Evolutionary conservation across 2,888 invertebrate genomes (phyloP), one percentile per base, ranked within the genome.

Genomic region (Acronicta leporina): DNA sequence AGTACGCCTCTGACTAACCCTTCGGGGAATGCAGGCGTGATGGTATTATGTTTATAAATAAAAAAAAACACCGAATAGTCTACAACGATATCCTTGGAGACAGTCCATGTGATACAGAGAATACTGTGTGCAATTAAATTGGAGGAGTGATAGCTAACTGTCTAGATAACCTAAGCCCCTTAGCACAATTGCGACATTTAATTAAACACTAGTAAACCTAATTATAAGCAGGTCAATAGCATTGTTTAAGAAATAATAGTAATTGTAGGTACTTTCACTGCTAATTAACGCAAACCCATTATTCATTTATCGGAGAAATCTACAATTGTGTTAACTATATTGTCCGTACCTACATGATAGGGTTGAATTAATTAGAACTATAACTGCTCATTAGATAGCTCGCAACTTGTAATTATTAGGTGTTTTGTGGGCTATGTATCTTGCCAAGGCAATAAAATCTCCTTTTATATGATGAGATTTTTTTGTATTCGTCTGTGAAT

Each of bases 291-390:
- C 55, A 40, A 47, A 63, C 68, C 60, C 40, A 77, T 73, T 70
- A 70, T 62, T 68, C 62, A 43, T 63, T 77, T 74, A 77, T 77
- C 65, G 65, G 45, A 53, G 43, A 48, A 58, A 61, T 63, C 49
- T 63, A 63, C 63, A 64, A 55, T 68, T 57, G 71, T 73, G 77
- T 73, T 80, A 79, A 76, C 68, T 70, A 69, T 68, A 68, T 75
- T 67, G 67, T 50, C 62, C 54, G 61, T 64, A 67, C 59, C 67
- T 66, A 35, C 57, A 62, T 66, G 58, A 70, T 56, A 68, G 81
- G 84, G 84, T 69, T 74, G 64, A 66, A 77, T 72, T 75, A 73
- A 81, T 85, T 84, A 84, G 78, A 72, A 40, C 65, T 54, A 61
- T 81, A 77, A 67, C 60, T 59, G 52, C 61, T 72, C 53, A 72